Evolutionary conservation across 2,888 invertebrate species (phyloP), one percentile per base, ranked within the genome.

Genomic region (Eristalis tenax): DNA sequence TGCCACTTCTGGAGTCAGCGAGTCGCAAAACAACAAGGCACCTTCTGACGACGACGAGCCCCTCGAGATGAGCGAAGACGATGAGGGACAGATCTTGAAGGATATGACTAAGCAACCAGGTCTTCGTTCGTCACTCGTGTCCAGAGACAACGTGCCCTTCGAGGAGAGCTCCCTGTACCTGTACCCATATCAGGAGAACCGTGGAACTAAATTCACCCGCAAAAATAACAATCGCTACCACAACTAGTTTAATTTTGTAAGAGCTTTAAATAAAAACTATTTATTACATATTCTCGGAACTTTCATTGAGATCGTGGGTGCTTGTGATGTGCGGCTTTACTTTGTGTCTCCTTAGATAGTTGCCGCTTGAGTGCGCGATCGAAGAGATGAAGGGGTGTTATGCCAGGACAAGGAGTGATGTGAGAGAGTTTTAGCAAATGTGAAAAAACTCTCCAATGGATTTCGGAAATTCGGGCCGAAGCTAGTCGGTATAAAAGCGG

Each of bases 161-260:
- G 91, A 91, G 83, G 91, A 91, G 89, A 90, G 91, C 61, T 92
- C 92, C 0, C 83, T 91, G 70, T 90, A 90, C 70, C 88, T 91
- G 84, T 92, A 92, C 82, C 90, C 91, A 13, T 90, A 91, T 88
- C 89, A 89, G 69, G 92, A 92, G 61, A 68, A 74, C 11, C 61
- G 50, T 18, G 74, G 74, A 2, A 56, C 15, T 8, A 80, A 80
- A 38, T 66, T 59, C 11, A 11, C n/a, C 18, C 80, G 73, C 28
- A 65, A 66, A 2, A 66, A 73, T n/a, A 3, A 26, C 26, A 15
- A 61, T 15, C 80, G 80, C 28, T 38, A 68, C 13, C 61, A 68
- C 26, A 74, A 80, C 38, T 38, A 65, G 13, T 11, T 32, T 8
- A 0, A 15, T 59, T 59, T 59, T 26, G 26, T 13, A 59, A 59